Base-by-base conservation (phyloP, 2,888 invertebrate genomes). In the Tuberolachnus salignus region DNA sequence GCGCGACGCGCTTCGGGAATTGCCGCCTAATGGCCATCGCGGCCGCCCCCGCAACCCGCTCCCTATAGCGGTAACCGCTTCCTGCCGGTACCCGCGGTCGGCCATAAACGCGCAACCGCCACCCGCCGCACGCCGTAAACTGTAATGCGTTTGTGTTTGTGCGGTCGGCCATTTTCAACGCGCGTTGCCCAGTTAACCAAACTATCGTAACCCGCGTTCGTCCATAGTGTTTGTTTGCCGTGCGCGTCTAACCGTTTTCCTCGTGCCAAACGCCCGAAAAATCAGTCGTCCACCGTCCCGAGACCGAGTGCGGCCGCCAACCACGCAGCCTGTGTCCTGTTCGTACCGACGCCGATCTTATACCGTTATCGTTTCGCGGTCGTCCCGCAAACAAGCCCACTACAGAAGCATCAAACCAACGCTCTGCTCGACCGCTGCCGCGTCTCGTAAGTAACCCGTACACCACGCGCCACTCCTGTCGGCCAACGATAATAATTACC, bases 111-210 rank as follows among this genome's bases (percentile, higher is more conserved):
- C 59, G 3, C 3, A 0, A 34, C 9, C 14, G 0, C 44, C 46
- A 46, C 55, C n/a, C 51, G 26, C 14, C n/a, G 19, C 19, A 19
- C 19, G 6, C 10, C 13, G 13, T 49, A 26, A 26, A 14, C 14
- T 16, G 26, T 44, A 10, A 42, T 42, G 26, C 26, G 34, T 26
- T 69, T n/a, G n/a, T n/a, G n/a, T n/a, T 69, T 34, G 67, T 34
- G 34, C 44, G 11, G 75, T 55, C 75, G 75, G 75, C 75, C 75
- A 75, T 75, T 75, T 75, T 75, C 42, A 16, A 75, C 66, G 66
- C 55, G 53, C 19, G 42, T 75, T 21, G 14, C 49, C 49, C 44
- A 19, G 49, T 23, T 71, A 49, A 61, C 61, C 72, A 46, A 49
- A 61, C n/a, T 72, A 16, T 16, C 46, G 23, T n/a, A 1, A 9